Conservation (phyloP, 2,113 vertebrate genomes). For the Odocoileus hemionus region DNA sequence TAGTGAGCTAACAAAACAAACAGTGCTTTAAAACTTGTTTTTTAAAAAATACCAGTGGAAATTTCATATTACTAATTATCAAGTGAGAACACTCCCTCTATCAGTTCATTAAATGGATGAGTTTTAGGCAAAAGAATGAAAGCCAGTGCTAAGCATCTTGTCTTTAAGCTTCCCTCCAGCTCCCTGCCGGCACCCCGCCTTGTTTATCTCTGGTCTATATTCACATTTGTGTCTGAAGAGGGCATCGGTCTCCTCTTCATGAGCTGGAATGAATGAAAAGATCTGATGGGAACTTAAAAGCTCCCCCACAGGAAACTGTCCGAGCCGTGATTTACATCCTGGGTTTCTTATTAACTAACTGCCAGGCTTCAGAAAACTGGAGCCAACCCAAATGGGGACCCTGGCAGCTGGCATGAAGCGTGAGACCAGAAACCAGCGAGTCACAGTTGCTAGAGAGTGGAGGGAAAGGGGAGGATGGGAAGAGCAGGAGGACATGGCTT, state of each 20-base stretch:
- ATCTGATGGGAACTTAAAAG: constrained; percentile 56
- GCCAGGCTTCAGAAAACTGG: constrained; percentile 67
- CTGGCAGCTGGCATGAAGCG: constrained; percentile 58
- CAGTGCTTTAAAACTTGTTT: not conserved
- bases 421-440: constrained; percentile 27
- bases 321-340: constrained; percentile 59
- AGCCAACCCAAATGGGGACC: constrained; percentile 12
- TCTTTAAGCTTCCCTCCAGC: not conserved
- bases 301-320: constrained; percentile 56
- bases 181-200: not conserved
- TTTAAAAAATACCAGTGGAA: not conserved
- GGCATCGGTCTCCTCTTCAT: constrained; percentile 34
- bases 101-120: not conserved
- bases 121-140: not conserved
- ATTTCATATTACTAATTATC: not conserved
- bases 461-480: not conserved
- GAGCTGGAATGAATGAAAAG: constrained; percentile 48
- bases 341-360: constrained; percentile 61
- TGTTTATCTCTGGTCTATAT: not conserved
- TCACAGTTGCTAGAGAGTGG: not conserved
- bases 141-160: not conserved
- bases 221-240: constrained; percentile 8
- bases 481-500: constrained; percentile 58
- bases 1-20: not conserved
- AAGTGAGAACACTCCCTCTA: not conserved